Evolutionary conservation across 1,140 invertebrate species (phyloP), one percentile per base, ranked within the genome.

Genomic region (Scaptomyza hsui): DNA sequence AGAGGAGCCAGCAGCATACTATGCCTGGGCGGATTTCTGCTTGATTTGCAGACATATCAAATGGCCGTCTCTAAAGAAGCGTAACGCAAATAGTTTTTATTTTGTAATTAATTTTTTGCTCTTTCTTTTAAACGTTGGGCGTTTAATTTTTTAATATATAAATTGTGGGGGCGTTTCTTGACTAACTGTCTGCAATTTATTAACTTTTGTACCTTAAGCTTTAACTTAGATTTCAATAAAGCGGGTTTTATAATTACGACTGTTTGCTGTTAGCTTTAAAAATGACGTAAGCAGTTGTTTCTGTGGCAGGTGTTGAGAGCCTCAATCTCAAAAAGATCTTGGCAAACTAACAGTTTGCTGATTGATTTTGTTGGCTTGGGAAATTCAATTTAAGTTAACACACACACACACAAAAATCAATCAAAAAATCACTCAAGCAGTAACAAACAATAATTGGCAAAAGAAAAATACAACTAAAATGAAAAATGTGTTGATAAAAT

Each of bases 341-440:
- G 57, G 60, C 35, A 52, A 71, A 72, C 42, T 72, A 60, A 63
- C 56, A 77, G 73, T 37, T 47, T 35, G 42, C 55, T 86, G 82
- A 86, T 86, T 86, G 82, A 81, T 81, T 86, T 81, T 62, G 63
- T 51, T 69, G 41, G 44, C 53, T 67, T 19, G 29, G 45, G 60
- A 86, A 88, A 75, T 72, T 86, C 67, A 78, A 86, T 78, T 86
- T 86, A 44, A 72, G 72, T n/a, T n/a, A n/a, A n/a, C n/a, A n/a
- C n/a, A n/a, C n/a, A 68, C 32, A 51, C 32, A 51, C 44, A 61
- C 41, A 61, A 47, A 62, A 64, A 68, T 56, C 51, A 69, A 70
- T 55, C 63, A 70, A 56, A 60, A 60, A 52, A 16, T 55, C 29
- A 69, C 18, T 41, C 49, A 63, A 55, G 29, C 57, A 55, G 65